phyloP scores from a whole-genome alignment of 2,797 vertebrate species.

The Sternarchorhynchus goeldii region DNA sequence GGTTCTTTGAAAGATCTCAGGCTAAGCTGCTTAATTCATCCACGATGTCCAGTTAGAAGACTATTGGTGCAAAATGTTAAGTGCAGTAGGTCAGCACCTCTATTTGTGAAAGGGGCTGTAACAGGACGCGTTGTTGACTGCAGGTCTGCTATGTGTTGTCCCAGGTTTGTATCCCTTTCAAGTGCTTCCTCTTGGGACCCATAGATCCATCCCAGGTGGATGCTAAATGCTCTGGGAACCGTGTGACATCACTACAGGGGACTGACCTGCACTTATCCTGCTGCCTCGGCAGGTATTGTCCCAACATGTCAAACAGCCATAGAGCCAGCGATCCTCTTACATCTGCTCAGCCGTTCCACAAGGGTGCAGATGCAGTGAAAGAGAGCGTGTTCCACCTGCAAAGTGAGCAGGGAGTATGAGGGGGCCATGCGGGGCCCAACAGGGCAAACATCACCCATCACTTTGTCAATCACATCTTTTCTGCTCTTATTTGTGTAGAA shows the following conservation, averaged over 20 bases:
- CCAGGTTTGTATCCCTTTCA: slow-evolving; percentile 37
- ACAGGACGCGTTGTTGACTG: slow-evolving; percentile 45
- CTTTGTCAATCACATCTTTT: slow-evolving; percentile 53
- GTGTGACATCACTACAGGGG: slow-evolving; percentile 71
- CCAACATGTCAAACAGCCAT: slow-evolving; percentile 64
- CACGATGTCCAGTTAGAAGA: slow-evolving; percentile 36
- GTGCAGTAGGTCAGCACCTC: slow-evolving; percentile 51
- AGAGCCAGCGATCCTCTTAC: slow-evolving; percentile 63
- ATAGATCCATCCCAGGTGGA: slow-evolving; percentile 71
- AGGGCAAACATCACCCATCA: slow-evolving; percentile 50
- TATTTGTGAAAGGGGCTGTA: slow-evolving; percentile 31
- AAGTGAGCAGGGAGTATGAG: slow-evolving; percentile 46
- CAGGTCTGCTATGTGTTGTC: slow-evolving; percentile 38
- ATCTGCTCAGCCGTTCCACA: slow-evolving; percentile 51
- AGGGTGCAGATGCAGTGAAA: slow-evolving; percentile 24
- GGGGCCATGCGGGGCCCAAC: slow-evolving; percentile 36
- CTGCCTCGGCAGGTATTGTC: slow-evolving; percentile 63
- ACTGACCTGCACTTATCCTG: slow-evolving; percentile 60
- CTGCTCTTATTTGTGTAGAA: slow-evolving; percentile 42
- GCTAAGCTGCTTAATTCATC: slow-evolving; percentile 29
- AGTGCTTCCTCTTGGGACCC: slow-evolving; percentile 46
- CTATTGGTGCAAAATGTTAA: slow-evolving; percentile 30
- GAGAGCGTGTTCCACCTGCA: slow-evolving; percentile 8
- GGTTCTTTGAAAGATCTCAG: slow-evolving; percentile 15
- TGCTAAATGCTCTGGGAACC: slow-evolving; percentile 71